Percentiles rank a stretch among this genome's conserved stretches.
These are phyloP conservation scores for Notothenia coriiceps DNA, from an alignment of 2,113 vertebrate genomes.

Conservation along the genomic window DNA sequence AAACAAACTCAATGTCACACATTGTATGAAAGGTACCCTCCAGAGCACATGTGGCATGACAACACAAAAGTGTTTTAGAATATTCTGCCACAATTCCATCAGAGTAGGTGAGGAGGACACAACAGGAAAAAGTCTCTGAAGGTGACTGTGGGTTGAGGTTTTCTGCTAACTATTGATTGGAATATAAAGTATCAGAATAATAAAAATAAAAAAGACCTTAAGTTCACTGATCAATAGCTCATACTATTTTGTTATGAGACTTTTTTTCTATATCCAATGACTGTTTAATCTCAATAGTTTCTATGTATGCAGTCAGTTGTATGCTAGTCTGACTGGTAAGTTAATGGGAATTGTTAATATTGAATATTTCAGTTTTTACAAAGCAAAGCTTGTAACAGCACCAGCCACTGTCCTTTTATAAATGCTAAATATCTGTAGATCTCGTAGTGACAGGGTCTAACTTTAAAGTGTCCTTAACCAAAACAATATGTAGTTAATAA, in stretches of 20 bases:
- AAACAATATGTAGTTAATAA: not conserved
- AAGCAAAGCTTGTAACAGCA: not conserved
- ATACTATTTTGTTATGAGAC: not conserved
- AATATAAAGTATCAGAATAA: not conserved
- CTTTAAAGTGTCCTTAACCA: not conserved
- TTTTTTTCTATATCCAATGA: no score
- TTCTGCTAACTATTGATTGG: no score
- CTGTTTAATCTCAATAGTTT: no score
- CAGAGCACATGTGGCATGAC: not conserved
- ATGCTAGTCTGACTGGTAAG: not conserved
- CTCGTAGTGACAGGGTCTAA: not conserved
- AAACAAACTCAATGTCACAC: not conserved
- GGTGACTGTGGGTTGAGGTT: not conserved
- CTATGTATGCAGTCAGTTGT: no score
- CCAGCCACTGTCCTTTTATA: not conserved
- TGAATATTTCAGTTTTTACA: not conserved
- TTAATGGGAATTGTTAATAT: not conserved
- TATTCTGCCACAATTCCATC: no score
- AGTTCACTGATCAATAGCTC: no score
- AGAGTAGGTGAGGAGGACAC: not conserved
- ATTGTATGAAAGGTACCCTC: not conserved
- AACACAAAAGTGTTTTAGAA: not conserved
- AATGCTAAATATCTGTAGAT: not conserved
- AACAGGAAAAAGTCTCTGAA: no score
- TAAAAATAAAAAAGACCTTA: not conserved